Evolutionary conservation across 2,888 invertebrate genomes (phyloP), one percentile per base, ranked within the genome.

Genomic region (Mythimna lalbum): DNA sequence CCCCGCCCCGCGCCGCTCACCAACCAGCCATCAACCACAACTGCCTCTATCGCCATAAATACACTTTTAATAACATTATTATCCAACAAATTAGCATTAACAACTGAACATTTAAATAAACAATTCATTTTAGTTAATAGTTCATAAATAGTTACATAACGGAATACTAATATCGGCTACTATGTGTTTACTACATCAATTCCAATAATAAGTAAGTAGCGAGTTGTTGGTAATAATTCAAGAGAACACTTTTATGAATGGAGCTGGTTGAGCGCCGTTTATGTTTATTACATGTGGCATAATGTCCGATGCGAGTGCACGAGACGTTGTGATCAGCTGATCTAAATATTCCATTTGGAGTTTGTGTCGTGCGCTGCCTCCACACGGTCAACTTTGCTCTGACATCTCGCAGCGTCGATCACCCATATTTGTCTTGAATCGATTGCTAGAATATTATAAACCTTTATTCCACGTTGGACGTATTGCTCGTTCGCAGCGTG

Each of bases 231-330:
- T 87, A 90, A 91, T 93, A 91, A 93, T 88, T 93, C 91, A 89
- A 89, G 88, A 88, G 83, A 78, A 81, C 87, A 84, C 85, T 88
- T 90, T 92, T 91, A 91, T 93, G 93, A 94, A 93, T 93, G 94
- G 87, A 83, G 84, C 87, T 81, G 82, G 79, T 78, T 81, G 79
- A 85, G 87, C 86, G 87, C 83, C 88, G 84, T 89, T 89, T 90
- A 90, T 89, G 92, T 92, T 91, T 92, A 90, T 91, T 90, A 88
- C 89, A 89, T 85, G 89, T 88, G 87, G 84, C 85, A 85, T 86
- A 85, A 88, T 88, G 85, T 84, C 79, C 76, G 85, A 80, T 82
- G 85, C 81, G 76, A 81, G 78, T 78, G 74, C 66, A 73, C 73
- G 68, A 65, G 64, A 62, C 65, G 59, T 53, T 69, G 33, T 71